phyloP scores from a whole-genome alignment of 1,140 invertebrate genomes.

The Brachionus asplanchnoidis region DNA sequence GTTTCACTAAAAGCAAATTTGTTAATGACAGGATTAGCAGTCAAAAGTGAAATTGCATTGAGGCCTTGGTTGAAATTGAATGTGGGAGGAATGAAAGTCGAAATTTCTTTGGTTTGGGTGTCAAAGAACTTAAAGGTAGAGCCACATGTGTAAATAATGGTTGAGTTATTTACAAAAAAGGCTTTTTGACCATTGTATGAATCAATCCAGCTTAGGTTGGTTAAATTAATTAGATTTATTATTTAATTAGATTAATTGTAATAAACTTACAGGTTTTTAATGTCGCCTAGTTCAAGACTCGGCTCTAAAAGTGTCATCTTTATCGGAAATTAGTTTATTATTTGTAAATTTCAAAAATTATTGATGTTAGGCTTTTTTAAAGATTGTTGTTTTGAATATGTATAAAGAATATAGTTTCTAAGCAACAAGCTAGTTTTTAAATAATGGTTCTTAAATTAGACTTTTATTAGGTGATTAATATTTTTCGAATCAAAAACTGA shows the following conservation, averaged over 20 bases:
- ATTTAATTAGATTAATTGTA: background rate
- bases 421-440: background rate
- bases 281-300: background rate
- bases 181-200: constrained; percentile 41
- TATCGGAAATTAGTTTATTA: background rate
- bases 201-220: background rate
- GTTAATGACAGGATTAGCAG: constrained; percentile 3
- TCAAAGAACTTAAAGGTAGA: constrained; percentile 11
- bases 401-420: background rate
- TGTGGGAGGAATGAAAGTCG: background rate
- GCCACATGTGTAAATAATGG: constrained; percentile 17
- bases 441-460: background rate
- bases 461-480: background rate
- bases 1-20: constrained; percentile 40
- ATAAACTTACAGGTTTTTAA: background rate
- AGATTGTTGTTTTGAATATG: background rate
- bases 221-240: no score
- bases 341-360: background rate
- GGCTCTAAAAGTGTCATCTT: background rate
- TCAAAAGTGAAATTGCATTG: constrained; percentile 12
- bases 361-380: background rate
- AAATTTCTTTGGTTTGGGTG: background rate
- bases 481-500: background rate
- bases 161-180: background rate
- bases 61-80: background rate